Evolutionary conservation across 1,140 invertebrate species (phyloP).

Genomic region (Ericerus pela): DNA sequence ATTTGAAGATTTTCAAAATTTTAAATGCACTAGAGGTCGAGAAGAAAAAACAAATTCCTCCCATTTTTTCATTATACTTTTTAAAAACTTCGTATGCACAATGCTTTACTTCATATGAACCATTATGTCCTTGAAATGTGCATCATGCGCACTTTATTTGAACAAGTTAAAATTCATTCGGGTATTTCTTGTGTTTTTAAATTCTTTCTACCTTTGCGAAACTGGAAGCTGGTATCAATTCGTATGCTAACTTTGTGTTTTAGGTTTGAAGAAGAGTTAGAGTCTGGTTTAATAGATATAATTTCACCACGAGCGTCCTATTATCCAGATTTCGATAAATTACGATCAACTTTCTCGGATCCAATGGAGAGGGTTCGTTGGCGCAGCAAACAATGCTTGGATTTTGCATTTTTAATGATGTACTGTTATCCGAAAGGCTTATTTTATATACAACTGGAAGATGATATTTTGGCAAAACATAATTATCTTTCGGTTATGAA

Average conservation of each 20-base stretch:
- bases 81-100: too few species aligned
- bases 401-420: slow-evolving; percentile 92
- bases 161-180: too few species aligned
- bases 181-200: too few species aligned
- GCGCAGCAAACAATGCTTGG: slow-evolving; percentile 92
- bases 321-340: slow-evolving; percentile 71
- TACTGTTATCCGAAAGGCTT: slow-evolving; percentile 69
- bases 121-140: too few species aligned
- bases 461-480: slow-evolving; percentile 83
- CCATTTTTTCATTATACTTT: too few species aligned
- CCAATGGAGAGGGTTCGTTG: slow-evolving; percentile 75
- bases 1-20: too few species aligned
- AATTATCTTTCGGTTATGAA: slow-evolving; percentile 78
- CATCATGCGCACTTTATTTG: too few species aligned
- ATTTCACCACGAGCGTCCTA: slow-evolving; percentile 69
- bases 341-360: slow-evolving; percentile 72
- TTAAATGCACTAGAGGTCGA: too few species aligned
- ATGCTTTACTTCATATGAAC: too few species aligned
- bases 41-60: too few species aligned
- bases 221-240: too few species aligned
- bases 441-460: slow-evolving; percentile 81
- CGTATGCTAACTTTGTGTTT: not conserved
- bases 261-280: slow-evolving; percentile 60
- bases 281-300: slow-evolving; percentile 74
- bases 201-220: too few species aligned